A percentile compares a stretch with the other conserved stretches of the same genome.
Evolutionary conservation across 1,140 invertebrate genomes (phyloP).

Genomic region (Mya arenaria): DNA sequence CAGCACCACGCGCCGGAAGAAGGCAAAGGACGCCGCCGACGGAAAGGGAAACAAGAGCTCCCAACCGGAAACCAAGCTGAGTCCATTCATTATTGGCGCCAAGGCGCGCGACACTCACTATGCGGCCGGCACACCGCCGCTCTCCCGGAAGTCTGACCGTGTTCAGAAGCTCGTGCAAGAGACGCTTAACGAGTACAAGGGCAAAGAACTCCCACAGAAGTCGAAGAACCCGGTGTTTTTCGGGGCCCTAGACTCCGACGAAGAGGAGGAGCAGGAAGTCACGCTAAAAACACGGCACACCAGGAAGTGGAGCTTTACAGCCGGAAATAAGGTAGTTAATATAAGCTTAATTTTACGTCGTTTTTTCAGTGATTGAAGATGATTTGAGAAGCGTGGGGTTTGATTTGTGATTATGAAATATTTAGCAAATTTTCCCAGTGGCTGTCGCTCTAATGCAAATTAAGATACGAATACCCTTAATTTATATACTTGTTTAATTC

Average conservation of each 20-base stretch:
- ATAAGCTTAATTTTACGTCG: too few species aligned
- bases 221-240: slow-evolving; percentile 25
- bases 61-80: slow-evolving; percentile 31
- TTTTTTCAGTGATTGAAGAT: too few species aligned
- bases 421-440: too few species aligned
- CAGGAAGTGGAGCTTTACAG: too few species aligned
- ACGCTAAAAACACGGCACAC: too few species aligned
- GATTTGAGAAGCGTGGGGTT: too few species aligned
- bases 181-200: slow-evolving; percentile 49
- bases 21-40: not conserved
- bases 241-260: slow-evolving; percentile 33
- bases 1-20: slow-evolving; percentile 20
- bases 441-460: too few species aligned
- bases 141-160: not conserved
- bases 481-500: too few species aligned
- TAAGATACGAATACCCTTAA: too few species aligned
- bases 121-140: not conserved
- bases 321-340: too few species aligned
- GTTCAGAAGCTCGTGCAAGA: slow-evolving; percentile 39
- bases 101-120: not conserved
- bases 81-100: slow-evolving; percentile 25
- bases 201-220: slow-evolving; percentile 12
- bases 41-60: not conserved
- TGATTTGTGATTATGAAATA: too few species aligned
- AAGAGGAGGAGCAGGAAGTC: slow-evolving; percentile 18